These are phyloP conservation scores for Pavo muticus DNA, from an alignment of 2,113 vertebrate species.

Conservation along the genomic window DNA sequence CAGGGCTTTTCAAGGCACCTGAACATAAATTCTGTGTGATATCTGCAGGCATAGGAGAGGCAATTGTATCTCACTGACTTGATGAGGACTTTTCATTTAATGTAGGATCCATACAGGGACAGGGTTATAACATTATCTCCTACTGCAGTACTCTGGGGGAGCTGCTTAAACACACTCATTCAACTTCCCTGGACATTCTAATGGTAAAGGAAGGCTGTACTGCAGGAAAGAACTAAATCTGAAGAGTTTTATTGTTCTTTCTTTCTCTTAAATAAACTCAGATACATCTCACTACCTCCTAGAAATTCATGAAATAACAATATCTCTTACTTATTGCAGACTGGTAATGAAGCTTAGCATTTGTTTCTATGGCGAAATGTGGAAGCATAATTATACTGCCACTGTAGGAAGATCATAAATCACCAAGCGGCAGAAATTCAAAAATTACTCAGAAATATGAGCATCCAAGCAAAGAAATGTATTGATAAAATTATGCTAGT, in stretches of 20 bases:
- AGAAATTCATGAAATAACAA: slow-evolving; percentile 32
- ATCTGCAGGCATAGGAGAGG: not conserved
- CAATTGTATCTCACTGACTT: not conserved
- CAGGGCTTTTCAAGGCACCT: not conserved
- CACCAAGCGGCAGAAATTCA: not conserved
- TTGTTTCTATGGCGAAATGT: not conserved
- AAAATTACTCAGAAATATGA: slow-evolving; percentile 17
- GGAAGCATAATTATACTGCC: slow-evolving; percentile 1
- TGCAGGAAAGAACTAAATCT: not conserved
- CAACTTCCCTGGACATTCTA: not conserved
- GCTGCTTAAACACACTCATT: not conserved
- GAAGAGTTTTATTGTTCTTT: slow-evolving; percentile 1
- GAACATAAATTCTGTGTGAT: not conserved
- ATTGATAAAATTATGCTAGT: slow-evolving; percentile 7
- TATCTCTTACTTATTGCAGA: not conserved
- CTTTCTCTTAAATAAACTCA: slow-evolving; percentile 35
- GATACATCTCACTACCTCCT: not conserved
- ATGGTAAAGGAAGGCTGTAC: not conserved
- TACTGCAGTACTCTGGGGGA: not conserved
- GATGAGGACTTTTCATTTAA: not conserved
- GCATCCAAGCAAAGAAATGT: not conserved
- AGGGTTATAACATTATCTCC: not conserved
- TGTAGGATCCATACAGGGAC: not conserved
- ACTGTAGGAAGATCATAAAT: not conserved
- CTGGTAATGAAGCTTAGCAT: slow-evolving; percentile 25